Base-by-base conservation (phyloP, 2,888 invertebrate species). In the Salticus scenicus region DNA sequence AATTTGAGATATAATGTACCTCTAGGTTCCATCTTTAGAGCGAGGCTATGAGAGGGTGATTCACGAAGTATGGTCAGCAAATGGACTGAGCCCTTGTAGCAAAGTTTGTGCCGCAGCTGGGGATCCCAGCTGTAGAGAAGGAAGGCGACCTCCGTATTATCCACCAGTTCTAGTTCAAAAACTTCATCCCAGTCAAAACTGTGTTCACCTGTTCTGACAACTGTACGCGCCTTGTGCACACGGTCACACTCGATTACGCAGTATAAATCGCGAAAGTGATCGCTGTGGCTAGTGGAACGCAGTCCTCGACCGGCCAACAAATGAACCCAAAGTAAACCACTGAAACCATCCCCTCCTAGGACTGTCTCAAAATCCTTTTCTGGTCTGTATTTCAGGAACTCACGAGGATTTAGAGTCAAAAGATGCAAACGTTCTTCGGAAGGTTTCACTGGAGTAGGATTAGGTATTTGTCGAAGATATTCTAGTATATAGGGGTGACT, bases 181-280 rank as follows among this genome's bases (percentile, higher is more conserved):
- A 97, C 97, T 91, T 99, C 99, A 91, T 99, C 98, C 99, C 99
- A 99, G 92, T 99, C 98, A 91, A 98, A 99, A 91, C 97, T 97
- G 76, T 88, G 88, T 91, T 98, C 98, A 1, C 98, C 98, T 0
- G 97, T 98, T 81, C 98, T 94, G 33, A 98, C 98, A 90, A 98
- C 98, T 42, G 98, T 98, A 82, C 98, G 93, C 42, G 98, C 98
- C 92, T 98, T 98, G 92, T 98, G 98, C 72, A 98, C 96, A 83
- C 98, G 94, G 92, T 98, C 98, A 90, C 98, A 97, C 92, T 99
- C 99, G 87, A 99, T 93, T 42, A 99, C 99, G 91, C 99, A 99
- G 92, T 99, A 99, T 82, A 99, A 93, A 92, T 99, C 99, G 88
- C 98, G 93, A 71, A 86, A 87, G 57, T 88, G 88, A 31, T 88